A percentile compares a stretch with the other conserved stretches of the same genome.
These are phyloP conservation scores for Siniperca undulata DNA, from an alignment of 2,797 vertebrate genomes.

Conservation along the genomic window DNA sequence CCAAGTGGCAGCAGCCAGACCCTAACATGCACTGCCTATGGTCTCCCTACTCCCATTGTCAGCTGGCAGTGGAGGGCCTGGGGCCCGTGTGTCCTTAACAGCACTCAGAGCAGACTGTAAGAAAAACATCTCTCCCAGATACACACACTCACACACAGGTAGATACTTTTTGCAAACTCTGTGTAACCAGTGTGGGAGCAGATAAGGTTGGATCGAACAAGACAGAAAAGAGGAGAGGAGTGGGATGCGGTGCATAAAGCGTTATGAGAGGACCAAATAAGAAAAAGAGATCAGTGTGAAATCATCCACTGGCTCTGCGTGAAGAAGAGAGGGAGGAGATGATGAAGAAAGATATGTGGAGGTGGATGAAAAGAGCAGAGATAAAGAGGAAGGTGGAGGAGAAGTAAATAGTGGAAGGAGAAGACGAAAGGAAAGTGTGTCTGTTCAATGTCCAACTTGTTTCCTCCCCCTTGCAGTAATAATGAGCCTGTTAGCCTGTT, in stretches of 20 bases:
- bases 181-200: constrained; percentile 23
- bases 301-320: constrained; percentile 20
- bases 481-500: constrained; percentile 18
- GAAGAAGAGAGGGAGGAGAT: constrained; percentile 11
- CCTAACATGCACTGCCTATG: constrained; percentile 95
- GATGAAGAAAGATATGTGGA: constrained; percentile 10
- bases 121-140: constrained; percentile 59
- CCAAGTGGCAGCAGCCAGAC: constrained; percentile 92
- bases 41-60: constrained; percentile 88
- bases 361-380: constrained; percentile 25
- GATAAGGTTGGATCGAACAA: constrained; percentile 23
- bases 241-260: constrained; percentile 32
- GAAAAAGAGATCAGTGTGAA: constrained; percentile 53
- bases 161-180: constrained; percentile 2
- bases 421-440: constrained; percentile 13
- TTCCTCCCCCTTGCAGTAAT: constrained; percentile 16
- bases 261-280: constrained; percentile 53
- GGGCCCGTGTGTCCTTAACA: constrained; percentile 93
- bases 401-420: constrained; percentile 14
- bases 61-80: constrained; percentile 97
- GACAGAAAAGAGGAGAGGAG: constrained; percentile 19
- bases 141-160: constrained; percentile 4
- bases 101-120: constrained; percentile 88
- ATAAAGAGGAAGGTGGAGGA: constrained; percentile 24
- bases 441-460: constrained; percentile 20